Evolutionary conservation across 2,888 invertebrate genomes (phyloP), one percentile per base, ranked within the genome.

Genomic region (Mesorhabditis sp.): DNA sequence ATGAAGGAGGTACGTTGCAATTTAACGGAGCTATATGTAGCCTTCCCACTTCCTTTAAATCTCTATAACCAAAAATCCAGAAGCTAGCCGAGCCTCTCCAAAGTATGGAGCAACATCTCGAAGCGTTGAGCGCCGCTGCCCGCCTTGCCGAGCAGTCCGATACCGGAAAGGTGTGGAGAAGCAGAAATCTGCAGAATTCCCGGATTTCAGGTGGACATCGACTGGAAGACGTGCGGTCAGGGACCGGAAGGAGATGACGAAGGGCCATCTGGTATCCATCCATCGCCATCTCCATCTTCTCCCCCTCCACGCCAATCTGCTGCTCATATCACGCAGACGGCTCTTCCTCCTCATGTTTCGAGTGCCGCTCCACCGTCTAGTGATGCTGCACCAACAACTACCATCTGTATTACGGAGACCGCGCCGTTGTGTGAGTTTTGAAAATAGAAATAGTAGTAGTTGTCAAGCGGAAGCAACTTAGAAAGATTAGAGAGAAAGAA

Each of bases 81-180:
- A 67, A 69, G 28, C 61, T 75, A 41, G 70, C 62, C 42, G 71
- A 68, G 43, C 72, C 71, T 6, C 70, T 79, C 62, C 68, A 68
- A 58, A 70, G 74, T 68, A 77, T 80, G 79, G 76, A 78, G 44
- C 68, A 70, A 4, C 79, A 78, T 70, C 58, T 80, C 28, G 70
- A 71, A 5, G 72, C 76, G 4, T 72, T 80, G 61, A 65, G 76
- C 43, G 72, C 75, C 10, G 75, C 79, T 3, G 74, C 75, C 15
- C 73, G 74, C 45, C 67, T 76, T 15, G 72, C 76, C 5, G 68
- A 71, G 10, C 67, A 69, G 64, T 70, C 73, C 6, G 77, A 76
- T 41, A 69, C 71, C 44, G 70, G 74, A n/a, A 69, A 72, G 68
- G 70, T 72, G 28, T 28, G 28, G 28, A 28, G 28, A 28, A 28